Conservation (phyloP, 2,113 vertebrate species). For the Zosterops pallidus region DNA sequence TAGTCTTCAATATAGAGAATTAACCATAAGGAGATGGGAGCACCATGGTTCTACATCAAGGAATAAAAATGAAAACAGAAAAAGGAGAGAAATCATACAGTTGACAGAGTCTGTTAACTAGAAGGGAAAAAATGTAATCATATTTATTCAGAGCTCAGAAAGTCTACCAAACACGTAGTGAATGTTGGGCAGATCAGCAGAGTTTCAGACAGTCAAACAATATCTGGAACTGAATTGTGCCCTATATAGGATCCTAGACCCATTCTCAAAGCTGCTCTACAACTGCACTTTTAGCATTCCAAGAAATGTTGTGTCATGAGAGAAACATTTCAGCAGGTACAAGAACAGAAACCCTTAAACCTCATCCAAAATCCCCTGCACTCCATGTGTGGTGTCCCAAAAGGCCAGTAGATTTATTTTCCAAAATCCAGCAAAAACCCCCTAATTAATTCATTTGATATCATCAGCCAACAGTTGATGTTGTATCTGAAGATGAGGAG, state of each 20-base stretch:
- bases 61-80: neutral
- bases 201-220: neutral
- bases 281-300: neutral
- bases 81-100: neutral
- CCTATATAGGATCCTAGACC: neutral
- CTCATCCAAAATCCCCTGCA: neutral
- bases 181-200: neutral
- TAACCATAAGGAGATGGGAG: neutral
- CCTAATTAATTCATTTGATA: neutral
- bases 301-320: neutral
- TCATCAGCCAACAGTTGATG: neutral
- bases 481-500: neutral
- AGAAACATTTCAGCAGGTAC: neutral
- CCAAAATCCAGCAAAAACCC: neutral
- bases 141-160: neutral
- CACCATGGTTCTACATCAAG: neutral
- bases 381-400: neutral
- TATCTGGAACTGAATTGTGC: neutral
- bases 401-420: neutral
- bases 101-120: neutral
- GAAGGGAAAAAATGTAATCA: neutral
- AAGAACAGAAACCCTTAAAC: neutral
- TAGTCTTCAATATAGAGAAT: neutral
- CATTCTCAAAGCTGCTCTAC: neutral
- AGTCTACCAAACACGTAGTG: neutral